phyloP scores from a whole-genome alignment of 2,888 invertebrate genomes.

The Drosophila barbarae region DNA sequence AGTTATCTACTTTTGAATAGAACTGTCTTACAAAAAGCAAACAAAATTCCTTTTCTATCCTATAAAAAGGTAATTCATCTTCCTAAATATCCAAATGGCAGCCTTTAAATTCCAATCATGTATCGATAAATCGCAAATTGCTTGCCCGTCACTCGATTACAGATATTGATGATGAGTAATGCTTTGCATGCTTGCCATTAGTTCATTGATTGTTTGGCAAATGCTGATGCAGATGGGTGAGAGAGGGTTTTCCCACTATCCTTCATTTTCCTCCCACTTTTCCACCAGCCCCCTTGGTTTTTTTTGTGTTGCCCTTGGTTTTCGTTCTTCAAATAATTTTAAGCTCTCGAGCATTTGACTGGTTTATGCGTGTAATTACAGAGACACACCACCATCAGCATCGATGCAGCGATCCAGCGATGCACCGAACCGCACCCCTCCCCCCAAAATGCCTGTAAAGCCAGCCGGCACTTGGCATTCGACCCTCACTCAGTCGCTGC shows the following conservation, averaged over 20 bases:
- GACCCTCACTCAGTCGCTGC: conserved; percentile 1
- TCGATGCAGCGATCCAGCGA: conserved; percentile 1
- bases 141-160: conserved; percentile 11
- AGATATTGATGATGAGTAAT: conserved; percentile 28
- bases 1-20: background rate
- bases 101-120: conserved; percentile 18
- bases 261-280: too few relatives aligned
- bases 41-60: background rate
- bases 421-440: background rate
- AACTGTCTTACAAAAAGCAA: too few relatives aligned
- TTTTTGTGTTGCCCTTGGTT: conserved; percentile 6
- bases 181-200: conserved; percentile 26
- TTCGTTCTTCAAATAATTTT: conserved; percentile 58
- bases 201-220: conserved; percentile 34
- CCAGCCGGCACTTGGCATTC: conserved; percentile 22
- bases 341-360: conserved; percentile 52
- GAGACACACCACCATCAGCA: conserved; percentile 10
- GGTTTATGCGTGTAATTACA: conserved; percentile 66
- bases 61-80: background rate
- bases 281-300: too few relatives aligned
- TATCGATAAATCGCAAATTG: conserved; percentile 23
- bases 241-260: background rate
- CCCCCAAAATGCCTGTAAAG: background rate
- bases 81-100: background rate
- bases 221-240: conserved; percentile 24